Evolutionary conservation across 2,888 invertebrate genomes (phyloP), one percentile per base, ranked within the genome.

Genomic region (Volucella inanis): DNA sequence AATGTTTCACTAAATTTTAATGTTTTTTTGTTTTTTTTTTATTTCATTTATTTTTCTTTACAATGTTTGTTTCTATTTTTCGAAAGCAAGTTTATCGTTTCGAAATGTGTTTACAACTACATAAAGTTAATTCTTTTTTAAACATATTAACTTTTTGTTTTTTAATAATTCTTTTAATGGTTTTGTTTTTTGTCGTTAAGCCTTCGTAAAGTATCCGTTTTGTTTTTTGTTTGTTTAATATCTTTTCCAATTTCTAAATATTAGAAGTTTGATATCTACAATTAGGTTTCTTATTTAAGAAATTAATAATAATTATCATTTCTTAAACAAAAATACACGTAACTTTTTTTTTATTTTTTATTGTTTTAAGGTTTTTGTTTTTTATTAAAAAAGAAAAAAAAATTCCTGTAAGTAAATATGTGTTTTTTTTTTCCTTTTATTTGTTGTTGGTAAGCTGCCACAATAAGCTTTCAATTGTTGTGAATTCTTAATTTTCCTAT

Each of bases 301-400:
- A 74, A 81, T 80, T 72, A 82, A 80, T 72, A 82, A 80, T 68
- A 72, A 74, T 68, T 81, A 75, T 68, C 43, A 43, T 87, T 87
- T 87, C 81, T 71, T 82, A 87, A 88, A 88, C 89, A 90, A 90
- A 89, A 90, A 90, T 89, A 89, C 89, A 89, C 89, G 89, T 88
- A 87, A 89, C 87, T 88, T 87, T 83, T 59, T 79, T 87, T 77
- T 57, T n/a, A n/a, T 54, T 18, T 82, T 81, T 85, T 76, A 22
- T 31, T 10, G n/a, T 45, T 31, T 75, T 43, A 50, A 50, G 3
- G 39, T 55, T 70, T 47, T 49, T 54, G n/a, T 41, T 50, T 75
- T 52, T 61, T 55, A 59, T 67, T 55, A 52, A 87, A 88, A 79
- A 14, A 52, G 61, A 77, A 65, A 65, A 15, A 79, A 43, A 52